A percentile compares a stretch with the other conserved stretches of the same genome.
Evolutionary conservation across 2,797 vertebrate species (phyloP).

Genomic region (Ispidina lecontei): DNA sequence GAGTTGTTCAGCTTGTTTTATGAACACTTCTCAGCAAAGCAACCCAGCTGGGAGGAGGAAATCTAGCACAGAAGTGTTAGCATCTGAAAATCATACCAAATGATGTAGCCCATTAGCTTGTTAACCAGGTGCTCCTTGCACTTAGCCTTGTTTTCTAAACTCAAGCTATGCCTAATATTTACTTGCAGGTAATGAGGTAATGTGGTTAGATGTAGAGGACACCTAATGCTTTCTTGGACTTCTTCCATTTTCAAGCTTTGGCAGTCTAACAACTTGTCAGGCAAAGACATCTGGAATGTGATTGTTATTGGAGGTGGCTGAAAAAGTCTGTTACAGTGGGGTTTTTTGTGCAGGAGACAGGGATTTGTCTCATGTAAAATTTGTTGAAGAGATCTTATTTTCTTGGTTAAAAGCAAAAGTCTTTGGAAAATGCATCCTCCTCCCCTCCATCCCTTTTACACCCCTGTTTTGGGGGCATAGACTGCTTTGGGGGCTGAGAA

Average conservation of each 20-base stretch:
- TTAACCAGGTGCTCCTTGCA: conserved; percentile 15
- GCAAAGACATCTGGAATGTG: conserved; percentile 1
- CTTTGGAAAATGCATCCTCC: not conserved
- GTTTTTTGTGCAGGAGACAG: not conserved
- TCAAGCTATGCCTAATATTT: conserved; percentile 31
- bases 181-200: conserved; percentile 27
- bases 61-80: not conserved
- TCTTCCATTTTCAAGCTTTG: conserved; percentile 21
- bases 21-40: not conserved
- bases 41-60: conserved; percentile 22
- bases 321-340: not conserved
- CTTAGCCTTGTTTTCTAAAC: conserved; percentile 48
- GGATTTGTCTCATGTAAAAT: not conserved
- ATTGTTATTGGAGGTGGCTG: conserved; percentile 5
- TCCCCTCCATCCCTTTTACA: not conserved
- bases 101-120: conserved; percentile 22
- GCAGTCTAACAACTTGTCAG: conserved; percentile 16
- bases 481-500: not conserved
- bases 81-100: conserved; percentile 25
- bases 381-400: not conserved
- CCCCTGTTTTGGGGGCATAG: not conserved
- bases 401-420: not conserved
- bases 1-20: conserved; percentile 8
- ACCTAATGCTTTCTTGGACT: conserved; percentile 46
- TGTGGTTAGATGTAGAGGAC: conserved; percentile 6